phyloP scores from a whole-genome alignment of 2,113 vertebrate species.

The Ameiurus melas region DNA sequence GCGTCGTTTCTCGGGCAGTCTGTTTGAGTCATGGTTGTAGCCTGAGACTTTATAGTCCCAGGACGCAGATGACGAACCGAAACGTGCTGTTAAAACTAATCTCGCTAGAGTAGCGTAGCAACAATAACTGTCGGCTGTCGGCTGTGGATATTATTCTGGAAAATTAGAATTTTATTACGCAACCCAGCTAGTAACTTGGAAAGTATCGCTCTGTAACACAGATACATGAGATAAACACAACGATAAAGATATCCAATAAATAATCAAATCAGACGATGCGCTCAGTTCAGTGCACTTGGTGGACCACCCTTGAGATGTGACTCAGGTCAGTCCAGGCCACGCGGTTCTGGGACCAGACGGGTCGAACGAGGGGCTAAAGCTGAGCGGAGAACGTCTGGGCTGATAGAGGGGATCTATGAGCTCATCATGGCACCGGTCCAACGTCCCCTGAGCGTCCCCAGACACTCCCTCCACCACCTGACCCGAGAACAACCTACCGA shows the following conservation, averaged over 20 bases:
- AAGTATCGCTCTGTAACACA: neutral
- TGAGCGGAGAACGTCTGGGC: neutral
- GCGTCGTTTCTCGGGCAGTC: neutral
- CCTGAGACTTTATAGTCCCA: neutral
- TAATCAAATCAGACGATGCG: conserved; percentile 7
- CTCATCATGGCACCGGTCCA: conserved; percentile 67
- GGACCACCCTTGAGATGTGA: conserved; percentile 73
- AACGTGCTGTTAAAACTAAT: neutral
- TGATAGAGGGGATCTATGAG: too few species aligned
- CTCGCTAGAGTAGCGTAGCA: neutral
- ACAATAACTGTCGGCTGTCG: neutral
- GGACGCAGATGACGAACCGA: neutral
- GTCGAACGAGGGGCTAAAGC: conserved; percentile 56
- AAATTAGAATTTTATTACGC: neutral
- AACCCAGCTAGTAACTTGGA: neutral
- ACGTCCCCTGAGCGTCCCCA: conserved; percentile 7
- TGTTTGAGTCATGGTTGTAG: neutral
- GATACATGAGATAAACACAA: conserved; percentile 57
- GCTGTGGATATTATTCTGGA: neutral
- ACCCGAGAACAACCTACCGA: neutral
- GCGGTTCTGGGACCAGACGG: conserved; percentile 66
- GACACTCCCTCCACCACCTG: conserved; percentile 50
- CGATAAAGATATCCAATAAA: conserved; percentile 51
- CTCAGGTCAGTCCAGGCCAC: conserved; percentile 61
- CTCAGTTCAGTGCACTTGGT: conserved; percentile 43